These are phyloP conservation scores for Erannis defoliaria DNA, from an alignment of 2,888 invertebrate genomes.

Conservation along the genomic window DNA sequence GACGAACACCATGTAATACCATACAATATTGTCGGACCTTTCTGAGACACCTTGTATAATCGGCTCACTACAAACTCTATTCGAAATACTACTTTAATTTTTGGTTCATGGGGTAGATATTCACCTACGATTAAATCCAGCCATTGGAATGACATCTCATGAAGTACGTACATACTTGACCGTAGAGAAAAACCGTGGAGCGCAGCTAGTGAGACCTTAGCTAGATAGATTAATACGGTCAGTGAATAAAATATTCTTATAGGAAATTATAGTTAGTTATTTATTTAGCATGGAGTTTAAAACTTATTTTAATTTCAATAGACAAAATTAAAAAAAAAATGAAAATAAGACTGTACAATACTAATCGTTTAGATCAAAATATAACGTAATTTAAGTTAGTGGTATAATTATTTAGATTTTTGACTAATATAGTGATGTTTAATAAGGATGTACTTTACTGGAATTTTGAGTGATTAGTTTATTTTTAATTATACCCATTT, in stretches of 20 bases:
- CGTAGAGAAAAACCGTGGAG: background rate
- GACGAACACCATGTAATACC: no score
- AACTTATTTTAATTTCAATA: slow-evolving; percentile 40
- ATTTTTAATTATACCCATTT: slow-evolving; percentile 18
- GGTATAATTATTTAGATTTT: slow-evolving; percentile 19
- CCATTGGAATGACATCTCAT: no score
- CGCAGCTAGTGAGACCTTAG: slow-evolving; percentile 6
- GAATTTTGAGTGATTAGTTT: slow-evolving; percentile 31
- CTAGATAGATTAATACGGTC: slow-evolving; percentile 12
- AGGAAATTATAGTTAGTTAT: slow-evolving; percentile 29
- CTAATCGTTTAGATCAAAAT: slow-evolving; percentile 42
- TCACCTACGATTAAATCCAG: no score
- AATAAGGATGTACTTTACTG: slow-evolving; percentile 16
- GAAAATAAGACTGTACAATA: slow-evolving; percentile 77
- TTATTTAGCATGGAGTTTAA: slow-evolving; percentile 37
- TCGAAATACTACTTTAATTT: no score
- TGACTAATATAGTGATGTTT: slow-evolving; percentile 19
- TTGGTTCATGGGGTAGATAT: no score
- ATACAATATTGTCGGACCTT: no score
- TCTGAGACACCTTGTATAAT: no score
- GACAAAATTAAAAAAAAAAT: slow-evolving; percentile 48
- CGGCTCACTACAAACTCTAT: no score
- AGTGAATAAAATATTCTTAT: slow-evolving; percentile 28
- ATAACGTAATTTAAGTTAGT: slow-evolving; percentile 19
- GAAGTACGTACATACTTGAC: no score